These are phyloP conservation scores for Enteromius afrohamiltoni DNA, from an alignment of 2,797 vertebrate species.

Conservation along the genomic window DNA sequence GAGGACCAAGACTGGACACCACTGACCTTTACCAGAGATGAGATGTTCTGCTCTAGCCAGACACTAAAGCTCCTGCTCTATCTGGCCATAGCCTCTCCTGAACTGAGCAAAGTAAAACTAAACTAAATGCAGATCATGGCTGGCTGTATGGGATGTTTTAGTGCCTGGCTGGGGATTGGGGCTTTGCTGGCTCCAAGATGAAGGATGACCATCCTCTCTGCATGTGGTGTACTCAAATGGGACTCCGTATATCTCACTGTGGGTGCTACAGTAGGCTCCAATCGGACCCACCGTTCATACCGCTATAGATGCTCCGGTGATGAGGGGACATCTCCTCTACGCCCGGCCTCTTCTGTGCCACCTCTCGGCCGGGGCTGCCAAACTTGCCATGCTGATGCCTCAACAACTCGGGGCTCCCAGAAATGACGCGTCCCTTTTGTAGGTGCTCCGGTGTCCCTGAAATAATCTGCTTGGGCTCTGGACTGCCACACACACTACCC, in stretches of 20 bases:
- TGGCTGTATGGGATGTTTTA: conserved; percentile 58
- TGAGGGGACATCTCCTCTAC: conserved; percentile 86
- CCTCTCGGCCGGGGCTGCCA: conserved; percentile 80
- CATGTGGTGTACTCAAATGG: conserved; percentile 49
- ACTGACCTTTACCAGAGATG: conserved; percentile 57
- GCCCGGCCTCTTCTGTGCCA: conserved; percentile 81
- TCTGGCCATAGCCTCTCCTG: conserved; percentile 41
- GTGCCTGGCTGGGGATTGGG: conserved; percentile 53
- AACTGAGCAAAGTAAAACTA: conserved; percentile 50
- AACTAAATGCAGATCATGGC: conserved; percentile 56
- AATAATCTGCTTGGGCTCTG: conserved; percentile 81
- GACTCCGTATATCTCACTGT: conserved; percentile 48
- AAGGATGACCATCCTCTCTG: conserved; percentile 49
- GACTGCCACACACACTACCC: conserved; percentile 71
- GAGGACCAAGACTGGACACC: conserved; percentile 67
- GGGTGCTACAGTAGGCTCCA: conserved; percentile 63
- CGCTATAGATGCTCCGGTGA: conserved; percentile 93
- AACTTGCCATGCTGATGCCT: conserved; percentile 87
- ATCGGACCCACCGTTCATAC: conserved; percentile 86
- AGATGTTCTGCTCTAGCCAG: conserved; percentile 46
- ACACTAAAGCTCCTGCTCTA: conserved; percentile 53
- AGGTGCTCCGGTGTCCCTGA: conserved; percentile 87
- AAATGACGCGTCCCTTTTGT: conserved; percentile 84
- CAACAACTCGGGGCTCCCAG: conserved; percentile 88
- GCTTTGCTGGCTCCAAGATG: conserved; percentile 43